Evolutionary conservation across 2,888 invertebrate species (phyloP), one percentile per base, ranked within the genome.

Genomic region (Eueremaeus valkanovi): DNA sequence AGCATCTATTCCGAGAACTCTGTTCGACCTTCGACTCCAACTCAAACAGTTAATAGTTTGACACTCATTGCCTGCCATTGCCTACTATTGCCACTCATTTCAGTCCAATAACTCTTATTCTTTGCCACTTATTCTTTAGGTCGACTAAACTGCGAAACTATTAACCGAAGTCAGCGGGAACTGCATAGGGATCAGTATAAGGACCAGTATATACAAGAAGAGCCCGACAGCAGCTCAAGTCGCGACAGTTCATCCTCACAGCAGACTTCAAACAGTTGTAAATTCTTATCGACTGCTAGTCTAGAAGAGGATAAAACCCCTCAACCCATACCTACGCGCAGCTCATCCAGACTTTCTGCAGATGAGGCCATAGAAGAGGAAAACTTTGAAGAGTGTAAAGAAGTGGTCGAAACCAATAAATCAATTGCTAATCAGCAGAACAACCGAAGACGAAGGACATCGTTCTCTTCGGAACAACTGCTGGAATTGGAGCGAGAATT

Each of bases 401-500:
- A 27, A 61, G 61, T 61, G 16, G 61, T 18, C 31, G 61, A 29
- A 3, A 29, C 2, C 31, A 31, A 61, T 31, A 61, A 61, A 31
- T 31, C 29, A 31, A 13, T 11, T 13, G 5, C 31, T 16, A 31
- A 29, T 31, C 27, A 31, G 1, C 29, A 27, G 24, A 79, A 78
- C 51, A 73, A 79, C 18, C 77, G 81, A 9, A 77, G 82, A 16
- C 77, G 81, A 36, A 78, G 81, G 33, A 82, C 82, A n/a, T 81
- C 82, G 0, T 82, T 82, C 77, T 81, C 81, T 1, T 81, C 80
- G 63, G 81, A 81, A 73, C 82, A 82, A 73, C 76, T 82, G 51
- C 74, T 81, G 13, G 81, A 81, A 73, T 77, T 82, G 42, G 82
- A 82, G 76, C 80, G 80, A 68, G 81, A 82, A 70, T 82, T 82